Evolutionary conservation across 2,888 invertebrate species (phyloP), one percentile per base, ranked within the genome.

Genomic region (Lissocephala sabroskyi): DNA sequence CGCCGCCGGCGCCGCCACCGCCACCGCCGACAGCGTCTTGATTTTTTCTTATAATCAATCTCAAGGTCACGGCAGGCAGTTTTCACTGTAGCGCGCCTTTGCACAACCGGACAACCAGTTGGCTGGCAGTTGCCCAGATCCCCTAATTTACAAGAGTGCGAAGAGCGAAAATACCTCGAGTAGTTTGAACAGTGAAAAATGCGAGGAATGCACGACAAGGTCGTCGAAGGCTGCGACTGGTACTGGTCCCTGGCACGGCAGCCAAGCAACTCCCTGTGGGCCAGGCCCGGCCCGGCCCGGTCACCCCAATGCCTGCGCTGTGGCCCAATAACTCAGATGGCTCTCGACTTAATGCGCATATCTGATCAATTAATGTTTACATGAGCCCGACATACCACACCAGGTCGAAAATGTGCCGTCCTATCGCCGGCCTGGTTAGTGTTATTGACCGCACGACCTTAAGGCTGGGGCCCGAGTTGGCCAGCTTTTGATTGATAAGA

Each of bases 171-270:
- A 60, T 62, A 59, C 53, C 51, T 62, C 46, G 56, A 59, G 70
- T 67, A 62, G 56, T 65, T 68, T 45, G 56, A 65, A 56, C 67
- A 75, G 75, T 75, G 71, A 75, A 80, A 79, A 76, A 79, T 79
- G 75, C 62, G 66, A 55, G 78, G 70, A 79, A 79, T 79, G 71
- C 76, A 64, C 53, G 56, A 59, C 77, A 80, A 79, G 79, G 79
- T 77, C 79, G 78, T 76, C 52, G 55, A 58, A 56, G 62, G 57
- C 54, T 49, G 59, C 44, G 56, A 46, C 59, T 57, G 62, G 60
- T 52, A 65, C 64, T 56, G 56, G 52, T 46, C 10, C 35, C 14
- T 3, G 2, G 16, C n/a, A n/a, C n/a, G n/a, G n/a, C n/a, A n/a
- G n/a, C n/a, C n/a, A n/a, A n/a, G n/a, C n/a, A n/a, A n/a, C n/a